Evolutionary conservation across 2,888 invertebrate species (phyloP).

Genomic region (Drosophila affinis): DNA sequence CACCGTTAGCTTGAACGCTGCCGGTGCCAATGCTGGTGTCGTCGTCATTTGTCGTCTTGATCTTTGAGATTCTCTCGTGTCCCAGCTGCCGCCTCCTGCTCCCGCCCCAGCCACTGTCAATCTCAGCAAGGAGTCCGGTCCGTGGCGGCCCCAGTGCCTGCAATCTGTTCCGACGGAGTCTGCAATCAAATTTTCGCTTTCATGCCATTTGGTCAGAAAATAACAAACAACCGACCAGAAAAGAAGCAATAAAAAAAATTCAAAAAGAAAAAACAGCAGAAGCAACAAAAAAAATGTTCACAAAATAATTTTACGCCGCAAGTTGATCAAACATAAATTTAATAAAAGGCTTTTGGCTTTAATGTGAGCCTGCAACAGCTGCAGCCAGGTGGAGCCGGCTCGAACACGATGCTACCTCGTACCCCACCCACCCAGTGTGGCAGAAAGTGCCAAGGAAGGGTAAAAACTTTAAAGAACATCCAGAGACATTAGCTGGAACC

Average conservation of each 20-base stretch:
- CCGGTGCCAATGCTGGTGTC: constrained; percentile 4
- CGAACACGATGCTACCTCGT: constrained; percentile 8
- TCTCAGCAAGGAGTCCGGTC: constrained; percentile 13
- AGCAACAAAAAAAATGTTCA: constrained; percentile 27
- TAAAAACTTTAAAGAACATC: too few relatives aligned
- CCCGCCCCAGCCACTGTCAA: constrained; percentile 3
- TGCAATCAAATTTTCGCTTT: constrained; percentile 70
- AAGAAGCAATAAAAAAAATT: constrained; percentile 3
- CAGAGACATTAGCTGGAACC: too few relatives aligned
- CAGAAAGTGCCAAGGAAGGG: too few relatives aligned
- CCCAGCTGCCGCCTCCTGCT: constrained; percentile 5
- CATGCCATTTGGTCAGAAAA: constrained; percentile 68
- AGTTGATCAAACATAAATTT: constrained; percentile 69
- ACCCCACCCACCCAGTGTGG: too few relatives aligned
- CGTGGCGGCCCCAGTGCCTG: constrained; percentile 22
- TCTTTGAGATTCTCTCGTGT: not conserved
- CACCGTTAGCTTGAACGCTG: constrained; percentile 25
- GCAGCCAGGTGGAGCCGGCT: not conserved
- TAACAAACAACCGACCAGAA: constrained; percentile 27
- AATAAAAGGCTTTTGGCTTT: constrained; percentile 64
- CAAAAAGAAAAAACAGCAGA: not conserved
- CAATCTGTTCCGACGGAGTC: constrained; percentile 46
- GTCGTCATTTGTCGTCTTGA: constrained; percentile 30
- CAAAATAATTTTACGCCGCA: constrained; percentile 56
- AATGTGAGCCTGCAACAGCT: constrained; percentile 37